Percentiles rank a stretch among this genome's conserved stretches.
These are phyloP conservation scores for Drosophila suboccidentalis DNA, from an alignment of 2,888 invertebrate genomes.

Conservation along the genomic window DNA sequence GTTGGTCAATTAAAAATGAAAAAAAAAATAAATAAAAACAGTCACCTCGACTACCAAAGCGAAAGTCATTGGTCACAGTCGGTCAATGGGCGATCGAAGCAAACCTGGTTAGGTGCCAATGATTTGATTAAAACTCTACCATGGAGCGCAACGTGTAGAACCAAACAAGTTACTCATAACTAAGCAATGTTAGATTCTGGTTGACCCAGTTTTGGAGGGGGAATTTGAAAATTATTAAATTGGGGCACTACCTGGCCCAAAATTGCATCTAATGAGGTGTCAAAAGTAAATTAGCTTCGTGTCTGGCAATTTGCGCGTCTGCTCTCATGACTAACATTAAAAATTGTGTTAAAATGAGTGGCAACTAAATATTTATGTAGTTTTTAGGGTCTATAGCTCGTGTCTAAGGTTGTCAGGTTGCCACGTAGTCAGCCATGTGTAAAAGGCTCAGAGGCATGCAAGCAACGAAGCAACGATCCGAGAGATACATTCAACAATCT, in stretches of 20 bases:
- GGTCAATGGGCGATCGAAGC: constrained; percentile 23
- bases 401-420: constrained; percentile 27
- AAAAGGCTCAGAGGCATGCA: constrained; percentile 37
- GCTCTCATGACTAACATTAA: constrained; percentile 9
- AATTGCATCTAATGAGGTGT: constrained; percentile 65
- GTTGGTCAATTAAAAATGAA: constrained; percentile 8
- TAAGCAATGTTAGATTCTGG: neutral
- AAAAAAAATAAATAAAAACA: constrained; percentile 40
- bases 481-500: constrained; percentile 31
- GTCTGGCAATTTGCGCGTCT: constrained; percentile 15
- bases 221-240: constrained; percentile 25
- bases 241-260: constrained; percentile 28
- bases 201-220: constrained; percentile 58
- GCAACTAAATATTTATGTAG: constrained; percentile 7
- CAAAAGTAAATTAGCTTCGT: constrained; percentile 61
- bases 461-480: constrained; percentile 26
- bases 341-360: constrained; percentile 37
- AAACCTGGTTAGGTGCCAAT: constrained; percentile 12
- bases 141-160: constrained; percentile 32
- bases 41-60: constrained; percentile 41
- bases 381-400: neutral
- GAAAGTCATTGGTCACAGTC: constrained; percentile 66
- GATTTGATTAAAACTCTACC: constrained; percentile 56
- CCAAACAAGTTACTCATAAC: constrained; percentile 17
- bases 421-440: constrained; percentile 61